Evolutionary conservation across 2,888 invertebrate genomes (phyloP), one percentile per base, ranked within the genome.

Genomic region (Gortyna flavago): DNA sequence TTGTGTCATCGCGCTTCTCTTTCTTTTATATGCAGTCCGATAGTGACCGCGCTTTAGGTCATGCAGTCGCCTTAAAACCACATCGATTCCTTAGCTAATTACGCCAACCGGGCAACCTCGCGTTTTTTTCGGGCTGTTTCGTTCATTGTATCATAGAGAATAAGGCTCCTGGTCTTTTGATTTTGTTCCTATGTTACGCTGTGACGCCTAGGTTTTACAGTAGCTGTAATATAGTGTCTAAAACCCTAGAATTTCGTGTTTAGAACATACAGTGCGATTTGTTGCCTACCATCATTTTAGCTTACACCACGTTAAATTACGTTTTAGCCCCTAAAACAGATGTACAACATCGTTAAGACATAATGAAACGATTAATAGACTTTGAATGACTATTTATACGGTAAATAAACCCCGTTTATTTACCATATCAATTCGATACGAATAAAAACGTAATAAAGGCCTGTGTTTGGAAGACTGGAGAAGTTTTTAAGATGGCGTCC

Each of bases 331-430:
- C 38, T 13, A 61, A 83, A 80, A 61, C 70, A 66, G 38, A 70
- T 71, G 54, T 67, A 66, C 54, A 32, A 44, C 54, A 48, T 83
- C 84, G 70, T 78, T 32, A 77, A 85, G 82, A 81, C 82, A 85
- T 92, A 94, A 93, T 92, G 92, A 92, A 87, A 86, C 93, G 91
- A 87, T 90, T 94, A 94, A 94, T 93, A 91, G 90, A 79, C 73
- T 41, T 35, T 77, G 77, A 80, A 83, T 85, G 85, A 90, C 90
- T 89, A 90, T 90, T 88, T 87, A 86, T 87, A 82, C 83, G 85
- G 76, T 68, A 83, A 75, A 89, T 88, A 89, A 87, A 87, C 65
- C 78, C 85, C 77, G 85, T 86, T 89, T 92, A 90, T 89, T 94
- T 92, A 92, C 90, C 92, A 93, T 93, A 94, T 92, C 93, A 93